Evolutionary conservation across 2,888 invertebrate species (phyloP).

Genomic region (Slavum lentiscoides): DNA sequence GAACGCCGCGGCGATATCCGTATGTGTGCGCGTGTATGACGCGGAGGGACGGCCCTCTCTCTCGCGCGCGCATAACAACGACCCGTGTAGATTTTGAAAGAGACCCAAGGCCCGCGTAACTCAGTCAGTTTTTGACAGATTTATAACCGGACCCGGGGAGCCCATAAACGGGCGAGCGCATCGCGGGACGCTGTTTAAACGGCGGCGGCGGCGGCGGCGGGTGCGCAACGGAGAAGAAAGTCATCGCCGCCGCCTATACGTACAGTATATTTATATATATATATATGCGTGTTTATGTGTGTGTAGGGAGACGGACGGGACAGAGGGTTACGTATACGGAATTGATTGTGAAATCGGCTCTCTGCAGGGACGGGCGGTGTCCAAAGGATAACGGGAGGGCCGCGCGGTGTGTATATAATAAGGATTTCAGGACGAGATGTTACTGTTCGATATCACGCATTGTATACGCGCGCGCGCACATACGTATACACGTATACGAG

Average conservation of each 20-base stretch:
- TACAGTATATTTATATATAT: neutral
- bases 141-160: slow-evolving; percentile 52
- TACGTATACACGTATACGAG: neutral
- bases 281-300: no score
- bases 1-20: neutral
- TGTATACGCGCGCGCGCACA: no score
- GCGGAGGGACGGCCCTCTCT: slow-evolving; percentile 1
- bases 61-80: slow-evolving; percentile 15
- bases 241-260: slow-evolving; percentile 3
- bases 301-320: neutral
- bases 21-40: neutral
- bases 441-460: slow-evolving; percentile 28
- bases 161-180: slow-evolving; percentile 37
- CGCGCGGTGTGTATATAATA: slow-evolving; percentile 6
- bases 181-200: slow-evolving; percentile 43
- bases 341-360: slow-evolving; percentile 47
- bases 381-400: neutral
- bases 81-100: slow-evolving; percentile 50
- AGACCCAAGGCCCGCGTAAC: slow-evolving; percentile 52
- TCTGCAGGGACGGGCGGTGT: neutral
- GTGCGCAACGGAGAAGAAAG: slow-evolving; percentile 16
- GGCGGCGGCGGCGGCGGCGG: neutral
- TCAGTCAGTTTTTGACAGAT: slow-evolving; percentile 54
- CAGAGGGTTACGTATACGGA: slow-evolving; percentile 31
- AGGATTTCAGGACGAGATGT: slow-evolving; percentile 49